These are phyloP conservation scores for Sipunculus nudus DNA, from an alignment of 2,888 invertebrate species.

Conservation along the genomic window DNA sequence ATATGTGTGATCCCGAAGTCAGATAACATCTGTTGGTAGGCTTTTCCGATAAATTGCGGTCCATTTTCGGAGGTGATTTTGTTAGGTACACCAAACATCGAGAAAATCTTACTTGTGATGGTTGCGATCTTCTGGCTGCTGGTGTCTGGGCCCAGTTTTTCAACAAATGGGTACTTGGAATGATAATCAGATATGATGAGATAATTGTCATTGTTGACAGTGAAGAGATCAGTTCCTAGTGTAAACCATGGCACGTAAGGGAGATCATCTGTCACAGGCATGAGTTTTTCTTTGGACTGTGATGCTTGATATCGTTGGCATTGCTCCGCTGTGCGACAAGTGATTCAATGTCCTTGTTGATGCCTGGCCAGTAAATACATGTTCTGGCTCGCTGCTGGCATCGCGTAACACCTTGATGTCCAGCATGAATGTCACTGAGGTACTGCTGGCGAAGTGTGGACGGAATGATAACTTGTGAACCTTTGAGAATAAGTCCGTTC, in stretches of 20 bases:
- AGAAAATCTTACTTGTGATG: too few relatives aligned
- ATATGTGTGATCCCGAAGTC: too few relatives aligned
- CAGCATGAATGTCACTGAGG: constrained; percentile 15
- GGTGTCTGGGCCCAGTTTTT: too few relatives aligned
- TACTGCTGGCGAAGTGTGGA: constrained; percentile 6
- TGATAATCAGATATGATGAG: constrained; percentile 2
- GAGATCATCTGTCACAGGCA: constrained; percentile 8
- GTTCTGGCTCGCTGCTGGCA: constrained; percentile 14
- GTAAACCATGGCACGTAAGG: constrained; percentile 20
- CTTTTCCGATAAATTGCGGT: too few relatives aligned
- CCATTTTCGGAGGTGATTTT: too few relatives aligned
- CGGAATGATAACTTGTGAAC: constrained; percentile 20
- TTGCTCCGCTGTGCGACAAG: background rate
- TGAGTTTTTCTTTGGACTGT: constrained; percentile 16
- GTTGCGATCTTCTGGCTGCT: too few relatives aligned
- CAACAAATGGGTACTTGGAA: background rate
- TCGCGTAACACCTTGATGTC: constrained; percentile 20
- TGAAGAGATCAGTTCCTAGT: constrained; percentile 25
- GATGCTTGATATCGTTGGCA: constrained; percentile 16
- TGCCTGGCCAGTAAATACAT: constrained; percentile 24
- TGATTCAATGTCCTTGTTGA: constrained; percentile 26
- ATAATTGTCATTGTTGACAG: constrained; percentile 5
- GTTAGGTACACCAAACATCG: too few relatives aligned
- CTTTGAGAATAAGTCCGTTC: constrained; percentile 28
- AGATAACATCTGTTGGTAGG: too few relatives aligned